Base-by-base conservation (phyloP, 2,797 vertebrate species). In the Chiloscyllium punctatum region DNA sequence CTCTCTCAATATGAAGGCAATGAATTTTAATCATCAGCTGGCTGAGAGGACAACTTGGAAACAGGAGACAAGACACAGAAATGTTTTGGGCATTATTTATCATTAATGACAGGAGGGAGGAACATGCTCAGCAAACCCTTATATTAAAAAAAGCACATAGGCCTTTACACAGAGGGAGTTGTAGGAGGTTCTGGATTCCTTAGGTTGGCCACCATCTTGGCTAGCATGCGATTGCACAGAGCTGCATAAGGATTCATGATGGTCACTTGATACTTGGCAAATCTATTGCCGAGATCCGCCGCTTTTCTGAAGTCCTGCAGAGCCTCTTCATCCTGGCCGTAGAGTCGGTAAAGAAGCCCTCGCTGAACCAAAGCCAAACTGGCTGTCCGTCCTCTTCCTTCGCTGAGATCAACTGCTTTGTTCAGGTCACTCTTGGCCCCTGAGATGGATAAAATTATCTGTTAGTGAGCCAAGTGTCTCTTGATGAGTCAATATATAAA, bases 161-260 rank as follows among this genome's bases (percentile, higher is more conserved):
- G 27, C 69, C 71, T 77, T 74, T 71, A 74, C 42, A 95, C 48
- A 8, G 94, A 74, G 37, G 71, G 69, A 53, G 27, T 23, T 0
- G 16, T 6, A 7, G 57, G 15, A 1, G 92, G 18, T 0, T 97
- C 95, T 0, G 98, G 98, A 95, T 98, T 97, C 66, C 97, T 97
- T 94, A 99, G 97, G 96, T 98, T 98, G 95, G 97, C 96, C 97
- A 99, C 97, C 96, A 99, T 98, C 96, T 98, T 97, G 0, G 98
- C 96, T 96, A 99, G 97, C 99, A 99, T 99, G 96, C 98, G 98
- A 97, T 99, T 99, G 97, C 99, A 99, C 91, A 99, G 98, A 0
- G 99, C 99, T 0, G 99, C 98, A 1, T 99, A 99, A 0, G 99
- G 99, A 96, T 99, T 99, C 25, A 99, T 97, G 68, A 96, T 96